phyloP scores from a whole-genome alignment of 2,113 vertebrate species.

The Ciconia boyciana region DNA sequence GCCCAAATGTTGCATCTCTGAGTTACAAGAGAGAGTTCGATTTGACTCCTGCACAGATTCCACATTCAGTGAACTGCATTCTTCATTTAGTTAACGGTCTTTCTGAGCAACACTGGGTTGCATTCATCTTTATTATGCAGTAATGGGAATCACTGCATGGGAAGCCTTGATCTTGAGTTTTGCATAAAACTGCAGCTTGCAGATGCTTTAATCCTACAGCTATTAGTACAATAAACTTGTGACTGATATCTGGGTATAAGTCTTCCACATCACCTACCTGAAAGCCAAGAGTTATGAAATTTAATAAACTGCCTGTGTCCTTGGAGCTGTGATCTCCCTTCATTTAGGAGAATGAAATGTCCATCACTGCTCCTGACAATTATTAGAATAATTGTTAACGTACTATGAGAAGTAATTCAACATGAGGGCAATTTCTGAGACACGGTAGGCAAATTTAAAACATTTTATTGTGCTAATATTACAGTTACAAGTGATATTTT shows the following conservation, averaged over 20 bases:
- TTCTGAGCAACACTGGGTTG: conserved; percentile 69
- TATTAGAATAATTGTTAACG: conserved; percentile 28
- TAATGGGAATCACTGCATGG: conserved; percentile 47
- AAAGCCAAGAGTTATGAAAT: background rate
- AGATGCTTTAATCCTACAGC: conserved; percentile 42
- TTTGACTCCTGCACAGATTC: conserved; percentile 73
- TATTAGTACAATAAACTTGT: conserved; percentile 22
- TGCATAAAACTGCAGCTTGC: conserved; percentile 49
- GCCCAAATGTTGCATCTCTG: conserved; percentile 66
- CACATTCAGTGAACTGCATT: conserved; percentile 68
- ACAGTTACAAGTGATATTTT: conserved; percentile 32
- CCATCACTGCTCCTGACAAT: background rate
- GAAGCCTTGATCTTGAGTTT: conserved; percentile 53
- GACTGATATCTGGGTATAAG: background rate
- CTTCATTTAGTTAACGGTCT: conserved; percentile 70
- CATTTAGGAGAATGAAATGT: background rate
- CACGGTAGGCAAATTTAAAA: conserved; percentile 34
- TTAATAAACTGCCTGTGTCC: conserved; percentile 3
- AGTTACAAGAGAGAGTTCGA: conserved; percentile 65
- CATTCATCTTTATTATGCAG: conserved; percentile 74
- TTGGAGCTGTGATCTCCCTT: background rate
- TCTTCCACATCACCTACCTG: background rate
- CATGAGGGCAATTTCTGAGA: conserved; percentile 30
- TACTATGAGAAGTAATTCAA: conserved; percentile 38
- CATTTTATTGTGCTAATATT: conserved; percentile 45